Evolutionary conservation across 2,113 vertebrate species (phyloP).

Genomic region (Oryzias celebensis): DNA sequence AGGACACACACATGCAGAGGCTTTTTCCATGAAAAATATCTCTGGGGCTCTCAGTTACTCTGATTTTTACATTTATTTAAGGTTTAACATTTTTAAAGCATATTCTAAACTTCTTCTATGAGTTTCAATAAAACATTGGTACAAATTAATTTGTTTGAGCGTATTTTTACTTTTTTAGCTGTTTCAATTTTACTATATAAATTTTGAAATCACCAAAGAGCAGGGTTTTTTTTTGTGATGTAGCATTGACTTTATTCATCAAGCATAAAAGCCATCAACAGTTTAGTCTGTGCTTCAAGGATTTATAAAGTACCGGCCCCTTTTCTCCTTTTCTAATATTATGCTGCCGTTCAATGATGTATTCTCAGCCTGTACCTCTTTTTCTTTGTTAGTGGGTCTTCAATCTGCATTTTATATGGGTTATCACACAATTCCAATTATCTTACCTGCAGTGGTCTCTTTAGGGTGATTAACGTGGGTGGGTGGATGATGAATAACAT

Average conservation of each 20-base stretch:
- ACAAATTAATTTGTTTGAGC: neutral
- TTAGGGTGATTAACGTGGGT: constrained; percentile 21
- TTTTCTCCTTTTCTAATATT: neutral
- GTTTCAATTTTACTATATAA: neutral
- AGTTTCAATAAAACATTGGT: neutral
- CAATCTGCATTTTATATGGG: constrained; percentile 39
- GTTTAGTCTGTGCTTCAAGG: neutral
- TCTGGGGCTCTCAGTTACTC: constrained; percentile 1
- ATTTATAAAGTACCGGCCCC: neutral
- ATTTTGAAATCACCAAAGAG: too few species aligned
- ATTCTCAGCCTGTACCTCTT: constrained; percentile 7
- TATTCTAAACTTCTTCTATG: constrained; percentile 1
- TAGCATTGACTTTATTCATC: neutral
- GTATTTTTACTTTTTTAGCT: neutral
- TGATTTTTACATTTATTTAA: constrained; percentile 18
- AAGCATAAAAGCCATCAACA: neutral
- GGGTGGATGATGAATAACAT: constrained; percentile 13
- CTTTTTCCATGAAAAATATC: constrained; percentile 16
- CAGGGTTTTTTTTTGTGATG: too few species aligned
- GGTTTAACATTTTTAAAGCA: constrained; percentile 12
- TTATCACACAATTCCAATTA: constrained; percentile 40
- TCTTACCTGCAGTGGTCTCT: constrained; percentile 9
- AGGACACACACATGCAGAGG: constrained; percentile 9
- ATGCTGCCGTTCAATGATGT: constrained; percentile 7
- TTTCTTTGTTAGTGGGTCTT: constrained; percentile 32